phyloP scores from a whole-genome alignment of 2,888 invertebrate genomes.

The Argyresthia albistria region DNA sequence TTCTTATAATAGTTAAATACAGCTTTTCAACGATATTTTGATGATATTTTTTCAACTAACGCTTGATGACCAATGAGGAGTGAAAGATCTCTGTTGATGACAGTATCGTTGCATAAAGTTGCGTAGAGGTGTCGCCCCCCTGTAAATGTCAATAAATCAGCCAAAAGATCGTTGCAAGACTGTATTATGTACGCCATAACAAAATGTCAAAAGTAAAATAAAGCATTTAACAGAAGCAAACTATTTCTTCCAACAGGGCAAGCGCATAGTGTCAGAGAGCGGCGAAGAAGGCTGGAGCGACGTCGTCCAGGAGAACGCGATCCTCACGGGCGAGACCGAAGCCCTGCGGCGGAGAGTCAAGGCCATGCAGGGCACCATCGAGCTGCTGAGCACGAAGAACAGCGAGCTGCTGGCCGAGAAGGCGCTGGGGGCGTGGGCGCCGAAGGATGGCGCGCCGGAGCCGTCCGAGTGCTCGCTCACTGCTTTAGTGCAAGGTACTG shows the following conservation, averaged over 20 bases:
- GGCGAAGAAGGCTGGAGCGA: slow-evolving; percentile 93
- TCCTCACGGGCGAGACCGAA: slow-evolving; percentile 91
- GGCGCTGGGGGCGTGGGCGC: slow-evolving; percentile 76
- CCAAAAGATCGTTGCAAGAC: no score
- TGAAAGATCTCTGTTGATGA: no score
- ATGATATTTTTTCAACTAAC: no score
- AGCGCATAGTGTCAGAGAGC: slow-evolving; percentile 88
- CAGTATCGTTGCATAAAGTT: no score
- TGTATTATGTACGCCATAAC: no score
- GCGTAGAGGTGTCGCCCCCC: no score
- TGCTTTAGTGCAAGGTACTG: slow-evolving; percentile 28
- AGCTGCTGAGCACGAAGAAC: slow-evolving; percentile 87
- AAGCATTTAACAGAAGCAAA: no score
- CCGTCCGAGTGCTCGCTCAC: slow-evolving; percentile 53
- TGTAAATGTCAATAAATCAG: no score
- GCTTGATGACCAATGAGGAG: no score
- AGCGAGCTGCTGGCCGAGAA: slow-evolving; percentile 86
- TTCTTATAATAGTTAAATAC: no score
- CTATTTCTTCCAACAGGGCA: slow-evolving; percentile 75
- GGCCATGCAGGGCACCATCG: slow-evolving; percentile 95
- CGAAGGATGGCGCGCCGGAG: slow-evolving; percentile 48
- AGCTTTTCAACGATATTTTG: no score
- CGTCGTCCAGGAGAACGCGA: slow-evolving; percentile 95
- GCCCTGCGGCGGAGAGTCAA: slow-evolving; percentile 91
- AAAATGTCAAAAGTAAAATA: no score